Percentiles rank a stretch among this genome's conserved stretches.
Evolutionary conservation across 2,113 vertebrate species (phyloP).

Genomic region (Anhinga anhinga): DNA sequence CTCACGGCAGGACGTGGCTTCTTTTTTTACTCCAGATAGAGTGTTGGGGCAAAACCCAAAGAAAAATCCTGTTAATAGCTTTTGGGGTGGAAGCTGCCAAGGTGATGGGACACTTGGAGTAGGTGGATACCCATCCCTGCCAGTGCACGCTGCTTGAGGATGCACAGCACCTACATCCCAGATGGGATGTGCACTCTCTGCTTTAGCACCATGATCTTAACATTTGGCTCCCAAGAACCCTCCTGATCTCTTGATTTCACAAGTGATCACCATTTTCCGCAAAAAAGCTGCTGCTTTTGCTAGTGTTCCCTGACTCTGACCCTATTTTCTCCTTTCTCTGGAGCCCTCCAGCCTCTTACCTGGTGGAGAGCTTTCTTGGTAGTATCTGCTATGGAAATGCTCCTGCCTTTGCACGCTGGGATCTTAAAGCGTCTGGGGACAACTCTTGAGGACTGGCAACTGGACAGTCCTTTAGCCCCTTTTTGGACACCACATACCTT

Average conservation of each 20-base stretch:
- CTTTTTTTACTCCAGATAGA: background rate
- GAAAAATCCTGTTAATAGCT: background rate
- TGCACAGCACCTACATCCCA: background rate
- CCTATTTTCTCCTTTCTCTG: background rate
- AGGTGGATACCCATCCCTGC: too few species aligned
- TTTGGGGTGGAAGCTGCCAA: background rate
- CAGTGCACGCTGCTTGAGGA: accelerated
- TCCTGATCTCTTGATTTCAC: background rate
- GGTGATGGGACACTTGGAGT: background rate
- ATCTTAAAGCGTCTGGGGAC: too few species aligned
- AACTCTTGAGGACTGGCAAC: background rate
- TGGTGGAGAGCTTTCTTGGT: background rate
- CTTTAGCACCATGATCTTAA: accelerated
- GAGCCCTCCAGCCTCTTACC: background rate
- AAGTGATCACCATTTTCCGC: background rate
- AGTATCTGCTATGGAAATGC: background rate
- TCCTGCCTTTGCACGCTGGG: background rate
- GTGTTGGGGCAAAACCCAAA: background rate
- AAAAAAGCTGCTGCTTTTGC: background rate
- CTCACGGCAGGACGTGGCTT: background rate
- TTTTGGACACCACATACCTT: background rate
- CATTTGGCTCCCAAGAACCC: background rate
- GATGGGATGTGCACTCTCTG: background rate
- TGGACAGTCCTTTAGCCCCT: background rate
- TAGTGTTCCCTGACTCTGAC: background rate